Conservation (phyloP, 2,113 vertebrate species). For the Corydoras maculifer region DNA sequence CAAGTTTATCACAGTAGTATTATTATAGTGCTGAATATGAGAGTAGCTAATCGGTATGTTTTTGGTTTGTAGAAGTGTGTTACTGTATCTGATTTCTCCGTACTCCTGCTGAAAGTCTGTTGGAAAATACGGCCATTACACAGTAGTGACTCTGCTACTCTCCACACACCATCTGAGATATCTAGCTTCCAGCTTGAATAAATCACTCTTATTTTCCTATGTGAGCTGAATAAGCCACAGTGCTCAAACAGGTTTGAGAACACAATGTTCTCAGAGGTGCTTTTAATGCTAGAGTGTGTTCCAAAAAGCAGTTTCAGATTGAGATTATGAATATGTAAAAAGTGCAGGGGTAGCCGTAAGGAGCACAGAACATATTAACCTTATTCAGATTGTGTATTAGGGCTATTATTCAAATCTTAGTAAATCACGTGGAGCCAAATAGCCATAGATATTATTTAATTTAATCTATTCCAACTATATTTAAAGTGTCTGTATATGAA, state of each 20-base stretch:
- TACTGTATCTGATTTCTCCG: too few species aligned
- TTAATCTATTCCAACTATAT: too few species aligned
- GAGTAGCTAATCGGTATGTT: too few species aligned
- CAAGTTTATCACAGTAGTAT: too few species aligned
- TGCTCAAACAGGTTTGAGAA: constrained; percentile 16
- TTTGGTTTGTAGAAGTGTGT: too few species aligned
- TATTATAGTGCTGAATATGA: too few species aligned
- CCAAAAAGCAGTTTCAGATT: constrained; percentile 4
- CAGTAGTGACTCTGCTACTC: not conserved
- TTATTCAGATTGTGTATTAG: not conserved
- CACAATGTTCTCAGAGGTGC: constrained; percentile 1
- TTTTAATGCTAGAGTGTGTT: constrained; percentile 5
- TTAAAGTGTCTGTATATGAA: too few species aligned
- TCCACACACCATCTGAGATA: constrained; percentile 24
- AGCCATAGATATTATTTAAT: too few species aligned
- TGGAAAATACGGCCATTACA: too few species aligned
- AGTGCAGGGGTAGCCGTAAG: not conserved
- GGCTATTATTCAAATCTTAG: too few species aligned
- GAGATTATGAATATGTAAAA: constrained; percentile 10
- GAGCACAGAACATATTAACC: not conserved
- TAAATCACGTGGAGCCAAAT: too few species aligned
- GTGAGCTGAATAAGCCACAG: constrained; percentile 18
- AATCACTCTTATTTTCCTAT: constrained; percentile 48
- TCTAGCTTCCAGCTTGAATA: constrained; percentile 27
- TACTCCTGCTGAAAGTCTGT: too few species aligned